A percentile compares a stretch with the other conserved stretches of the same genome.
Conservation (phyloP, 2,888 invertebrate genomes). For the Patella caerulea region DNA sequence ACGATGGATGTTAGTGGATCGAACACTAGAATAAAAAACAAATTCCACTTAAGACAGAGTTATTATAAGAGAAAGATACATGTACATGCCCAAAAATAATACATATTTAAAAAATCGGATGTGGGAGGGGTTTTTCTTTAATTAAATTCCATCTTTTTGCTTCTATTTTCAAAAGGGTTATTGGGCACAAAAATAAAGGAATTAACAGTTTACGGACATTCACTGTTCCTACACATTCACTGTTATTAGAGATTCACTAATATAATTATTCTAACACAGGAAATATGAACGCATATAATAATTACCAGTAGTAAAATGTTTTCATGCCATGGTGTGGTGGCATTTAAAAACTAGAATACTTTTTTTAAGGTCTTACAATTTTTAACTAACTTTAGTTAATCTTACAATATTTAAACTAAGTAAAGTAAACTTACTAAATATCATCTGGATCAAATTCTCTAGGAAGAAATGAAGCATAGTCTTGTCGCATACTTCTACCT, state of each 20-base stretch:
- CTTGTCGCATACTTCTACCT: slow-evolving; percentile 48
- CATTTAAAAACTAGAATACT: too few species aligned
- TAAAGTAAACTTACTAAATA: slow-evolving; percentile 42
- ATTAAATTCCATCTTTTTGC: background rate
- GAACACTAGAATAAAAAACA: slow-evolving; percentile 47
- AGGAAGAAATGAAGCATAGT: slow-evolving; percentile 50
- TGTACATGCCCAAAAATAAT: background rate
- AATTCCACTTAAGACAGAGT: background rate
- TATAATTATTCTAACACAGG: too few species aligned
- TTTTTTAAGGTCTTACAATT: too few species aligned
- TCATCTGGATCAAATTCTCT: slow-evolving; percentile 38
- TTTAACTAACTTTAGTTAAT: too few species aligned
- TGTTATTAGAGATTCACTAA: too few species aligned
- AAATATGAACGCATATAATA: too few species aligned
- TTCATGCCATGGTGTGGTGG: too few species aligned
- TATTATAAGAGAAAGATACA: background rate
- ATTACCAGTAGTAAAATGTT: too few species aligned
- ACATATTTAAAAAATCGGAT: slow-evolving; percentile 25
- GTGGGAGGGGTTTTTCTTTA: slow-evolving; percentile 16
- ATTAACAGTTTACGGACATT: too few species aligned
- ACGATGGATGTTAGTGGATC: slow-evolving; percentile 63
- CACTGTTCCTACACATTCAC: too few species aligned
- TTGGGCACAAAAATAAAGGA: too few species aligned
- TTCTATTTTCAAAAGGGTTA: background rate
- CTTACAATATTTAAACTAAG: too few species aligned